phyloP scores from a whole-genome alignment of 2,113 vertebrate genomes.

The Solenodon paradoxus region DNA sequence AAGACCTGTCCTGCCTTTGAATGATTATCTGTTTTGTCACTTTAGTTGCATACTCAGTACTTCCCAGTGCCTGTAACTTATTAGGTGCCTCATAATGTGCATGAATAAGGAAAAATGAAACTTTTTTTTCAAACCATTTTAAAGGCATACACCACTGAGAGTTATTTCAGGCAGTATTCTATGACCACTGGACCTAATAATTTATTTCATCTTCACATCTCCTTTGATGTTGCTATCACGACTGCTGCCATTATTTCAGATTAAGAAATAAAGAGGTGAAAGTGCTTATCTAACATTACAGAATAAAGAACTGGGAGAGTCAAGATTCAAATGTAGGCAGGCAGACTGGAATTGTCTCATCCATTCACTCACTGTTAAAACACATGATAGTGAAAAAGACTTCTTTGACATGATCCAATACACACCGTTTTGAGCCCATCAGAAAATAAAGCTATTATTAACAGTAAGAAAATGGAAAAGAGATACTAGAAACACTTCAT shows the following conservation, averaged over 20 bases:
- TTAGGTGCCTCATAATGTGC: neutral
- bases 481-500: slow-evolving; percentile 29
- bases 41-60: neutral
- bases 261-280: neutral
- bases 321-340: neutral
- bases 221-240: neutral
- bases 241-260: neutral
- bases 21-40: neutral
- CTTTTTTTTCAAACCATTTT: neutral
- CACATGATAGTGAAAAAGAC: neutral
- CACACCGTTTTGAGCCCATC: slow-evolving; percentile 12
- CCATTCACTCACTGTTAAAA: neutral
- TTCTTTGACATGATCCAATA: neutral
- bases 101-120: neutral
- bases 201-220: neutral
- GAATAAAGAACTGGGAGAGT: neutral
- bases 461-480: slow-evolving; percentile 24
- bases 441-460: slow-evolving; percentile 43
- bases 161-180: neutral
- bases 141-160: neutral
- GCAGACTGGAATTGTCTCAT: neutral
- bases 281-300: neutral
- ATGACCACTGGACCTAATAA: neutral
- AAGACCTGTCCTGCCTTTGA: neutral
- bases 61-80: neutral